Conservation (phyloP, 2,888 invertebrate genomes). For the Taenaris catops region DNA sequence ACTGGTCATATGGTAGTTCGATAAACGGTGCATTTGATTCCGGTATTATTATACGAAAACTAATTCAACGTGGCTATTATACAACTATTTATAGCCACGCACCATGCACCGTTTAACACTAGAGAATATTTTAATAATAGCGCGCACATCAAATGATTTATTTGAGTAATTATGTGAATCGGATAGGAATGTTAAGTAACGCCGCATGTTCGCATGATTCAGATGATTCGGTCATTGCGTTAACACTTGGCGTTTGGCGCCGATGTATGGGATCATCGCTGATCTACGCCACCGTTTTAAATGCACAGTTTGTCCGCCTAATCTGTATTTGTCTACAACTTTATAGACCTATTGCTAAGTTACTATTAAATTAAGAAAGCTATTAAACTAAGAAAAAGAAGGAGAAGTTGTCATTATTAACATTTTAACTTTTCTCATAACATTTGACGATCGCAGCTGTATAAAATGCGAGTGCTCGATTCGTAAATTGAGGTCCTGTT, state of each 20-base stretch:
- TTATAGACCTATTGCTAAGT: too few relatives aligned
- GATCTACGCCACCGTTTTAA: slow-evolving; percentile 15
- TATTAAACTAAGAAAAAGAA: too few relatives aligned
- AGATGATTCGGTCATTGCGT: slow-evolving; percentile 66
- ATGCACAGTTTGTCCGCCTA: slow-evolving; percentile 17
- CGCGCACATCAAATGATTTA: slow-evolving; percentile 33
- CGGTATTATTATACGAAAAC: too few relatives aligned
- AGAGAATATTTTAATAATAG: slow-evolving; percentile 26
- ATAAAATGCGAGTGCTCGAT: too few relatives aligned
- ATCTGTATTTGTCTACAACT: slow-evolving; percentile 12
- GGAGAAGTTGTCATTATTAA: too few relatives aligned
- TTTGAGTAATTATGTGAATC: slow-evolving; percentile 29
- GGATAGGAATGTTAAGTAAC: slow-evolving; percentile 72
- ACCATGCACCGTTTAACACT: slow-evolving; percentile 15
- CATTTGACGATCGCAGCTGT: too few relatives aligned
- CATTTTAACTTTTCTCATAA: too few relatives aligned
- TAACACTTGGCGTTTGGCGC: slow-evolving; percentile 61
- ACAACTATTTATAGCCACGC: slow-evolving; percentile 13
- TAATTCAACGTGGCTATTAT: too few relatives aligned
- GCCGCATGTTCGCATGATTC: slow-evolving; percentile 57
- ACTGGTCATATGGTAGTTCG: too few relatives aligned
- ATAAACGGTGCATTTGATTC: too few relatives aligned
- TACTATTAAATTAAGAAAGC: too few relatives aligned
- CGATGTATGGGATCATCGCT: slow-evolving; percentile 29
- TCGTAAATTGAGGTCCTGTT: too few relatives aligned